Conservation (phyloP, 2,113 vertebrate species). For the Corvus cornix region DNA sequence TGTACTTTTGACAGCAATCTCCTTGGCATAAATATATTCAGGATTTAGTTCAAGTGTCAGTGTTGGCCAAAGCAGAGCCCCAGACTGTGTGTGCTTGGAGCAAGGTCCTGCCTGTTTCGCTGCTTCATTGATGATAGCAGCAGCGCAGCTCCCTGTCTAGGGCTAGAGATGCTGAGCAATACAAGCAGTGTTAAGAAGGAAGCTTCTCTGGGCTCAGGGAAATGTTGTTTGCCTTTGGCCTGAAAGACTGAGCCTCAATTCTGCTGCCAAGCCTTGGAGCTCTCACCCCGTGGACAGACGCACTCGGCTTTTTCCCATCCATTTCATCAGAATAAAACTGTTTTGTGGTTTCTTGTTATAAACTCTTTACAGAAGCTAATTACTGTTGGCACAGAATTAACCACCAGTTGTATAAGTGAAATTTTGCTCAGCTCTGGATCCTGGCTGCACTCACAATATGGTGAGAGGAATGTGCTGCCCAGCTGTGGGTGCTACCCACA, state of each 20-base stretch:
- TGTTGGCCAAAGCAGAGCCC: neutral
- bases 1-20: neutral
- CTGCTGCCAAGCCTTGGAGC: slow-evolving; percentile 45
- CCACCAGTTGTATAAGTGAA: slow-evolving; percentile 29
- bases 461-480: neutral
- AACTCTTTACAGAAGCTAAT: slow-evolving; percentile 60
- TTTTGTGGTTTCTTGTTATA: slow-evolving; percentile 57
- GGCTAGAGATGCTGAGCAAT: neutral
- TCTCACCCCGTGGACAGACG: slow-evolving; percentile 6
- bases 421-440: neutral
- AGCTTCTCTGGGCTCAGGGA: neutral
- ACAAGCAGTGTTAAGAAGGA: neutral
- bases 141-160: neutral
- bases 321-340: slow-evolving; percentile 44
- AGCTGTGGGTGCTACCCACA: neutral
- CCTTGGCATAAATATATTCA: neutral
- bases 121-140: neutral
- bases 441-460: neutral
- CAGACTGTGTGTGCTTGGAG: neutral
- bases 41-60: neutral
- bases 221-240: slow-evolving; percentile 14
- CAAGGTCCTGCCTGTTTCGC: neutral
- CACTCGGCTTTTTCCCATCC: neutral
- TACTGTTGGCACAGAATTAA: slow-evolving; percentile 42
- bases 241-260: neutral